These are phyloP conservation scores for Gymnocheta viridis DNA, from an alignment of 2,888 invertebrate species.

Conservation along the genomic window DNA sequence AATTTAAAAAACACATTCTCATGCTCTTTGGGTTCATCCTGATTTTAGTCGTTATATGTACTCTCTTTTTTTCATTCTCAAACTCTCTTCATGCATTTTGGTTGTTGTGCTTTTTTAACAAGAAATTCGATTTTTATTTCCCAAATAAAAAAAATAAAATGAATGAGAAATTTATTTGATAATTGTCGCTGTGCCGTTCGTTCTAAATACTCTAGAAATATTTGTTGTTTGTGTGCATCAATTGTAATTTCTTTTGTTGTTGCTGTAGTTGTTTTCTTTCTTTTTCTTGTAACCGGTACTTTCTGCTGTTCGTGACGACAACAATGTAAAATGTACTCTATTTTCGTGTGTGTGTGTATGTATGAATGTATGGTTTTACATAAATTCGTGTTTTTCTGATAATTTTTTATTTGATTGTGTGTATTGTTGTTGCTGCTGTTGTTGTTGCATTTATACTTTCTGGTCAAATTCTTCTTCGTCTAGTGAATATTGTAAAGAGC, in stretches of 20 bases:
- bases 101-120: constrained; percentile 3
- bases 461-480: constrained; percentile 11
- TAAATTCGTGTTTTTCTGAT: too few relatives aligned
- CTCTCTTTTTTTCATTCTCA: not conserved
- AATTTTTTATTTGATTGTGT: not conserved
- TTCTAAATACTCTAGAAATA: not conserved
- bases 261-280: not conserved
- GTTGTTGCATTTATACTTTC: constrained; percentile 1
- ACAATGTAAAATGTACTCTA: too few relatives aligned
- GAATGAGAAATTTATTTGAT: constrained; percentile 23
- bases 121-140: constrained; percentile 3
- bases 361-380: too few relatives aligned
- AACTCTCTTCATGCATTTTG: not conserved
- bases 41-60: not conserved
- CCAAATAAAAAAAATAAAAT: constrained; percentile 3
- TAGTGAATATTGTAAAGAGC: constrained; percentile 35
- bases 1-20: not conserved
- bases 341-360: too few relatives aligned
- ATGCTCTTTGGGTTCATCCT: not conserved
- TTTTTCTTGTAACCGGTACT: not conserved
- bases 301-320: constrained; percentile 26
- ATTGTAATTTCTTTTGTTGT: not conserved
- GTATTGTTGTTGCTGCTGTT: not conserved
- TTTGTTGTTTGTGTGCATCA: too few relatives aligned
- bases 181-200: not conserved